Percentiles rank a stretch among this genome's conserved stretches.
Evolutionary conservation across 2,797 vertebrate species (phyloP).

Genomic region (Myotis vivesi): DNA sequence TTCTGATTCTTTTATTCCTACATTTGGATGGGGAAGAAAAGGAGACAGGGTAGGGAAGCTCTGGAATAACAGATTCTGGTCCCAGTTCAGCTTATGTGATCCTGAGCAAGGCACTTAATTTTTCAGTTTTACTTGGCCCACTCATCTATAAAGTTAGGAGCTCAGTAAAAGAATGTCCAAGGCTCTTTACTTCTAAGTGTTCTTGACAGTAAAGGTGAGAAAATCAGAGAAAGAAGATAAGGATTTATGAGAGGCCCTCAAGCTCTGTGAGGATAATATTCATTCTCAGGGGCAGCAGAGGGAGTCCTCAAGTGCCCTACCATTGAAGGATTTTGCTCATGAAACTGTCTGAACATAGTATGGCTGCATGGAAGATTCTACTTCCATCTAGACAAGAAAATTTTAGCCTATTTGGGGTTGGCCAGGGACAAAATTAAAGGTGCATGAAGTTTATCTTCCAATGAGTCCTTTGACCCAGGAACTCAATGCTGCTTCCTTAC

Average conservation of each 20-base stretch:
- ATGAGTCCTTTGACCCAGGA: neutral
- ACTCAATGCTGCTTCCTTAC: neutral
- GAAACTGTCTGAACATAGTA: neutral
- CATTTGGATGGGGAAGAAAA: neutral
- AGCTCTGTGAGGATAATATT: neutral
- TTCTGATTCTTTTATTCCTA: conserved; percentile 26
- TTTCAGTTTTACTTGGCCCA: conserved; percentile 7
- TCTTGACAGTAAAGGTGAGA: neutral
- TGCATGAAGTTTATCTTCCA: conserved; percentile 36
- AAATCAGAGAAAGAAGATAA: neutral
- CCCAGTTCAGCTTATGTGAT: neutral
- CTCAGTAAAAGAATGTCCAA: neutral
- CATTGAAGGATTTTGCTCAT: neutral
- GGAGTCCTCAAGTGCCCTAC: neutral
- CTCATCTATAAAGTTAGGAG: neutral
- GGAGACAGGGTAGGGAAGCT: neutral
- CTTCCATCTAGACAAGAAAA: conserved; percentile 15
- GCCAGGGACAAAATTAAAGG: neutral
- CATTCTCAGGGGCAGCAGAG: neutral
- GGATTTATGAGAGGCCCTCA: neutral
- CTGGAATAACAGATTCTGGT: neutral
- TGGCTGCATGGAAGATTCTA: neutral
- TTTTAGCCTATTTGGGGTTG: neutral
- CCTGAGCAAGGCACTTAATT: neutral
- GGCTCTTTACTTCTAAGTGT: neutral